These are phyloP conservation scores for Kryptolebias ocellatus DNA, from an alignment of 2,797 vertebrate genomes.

Conservation along the genomic window DNA sequence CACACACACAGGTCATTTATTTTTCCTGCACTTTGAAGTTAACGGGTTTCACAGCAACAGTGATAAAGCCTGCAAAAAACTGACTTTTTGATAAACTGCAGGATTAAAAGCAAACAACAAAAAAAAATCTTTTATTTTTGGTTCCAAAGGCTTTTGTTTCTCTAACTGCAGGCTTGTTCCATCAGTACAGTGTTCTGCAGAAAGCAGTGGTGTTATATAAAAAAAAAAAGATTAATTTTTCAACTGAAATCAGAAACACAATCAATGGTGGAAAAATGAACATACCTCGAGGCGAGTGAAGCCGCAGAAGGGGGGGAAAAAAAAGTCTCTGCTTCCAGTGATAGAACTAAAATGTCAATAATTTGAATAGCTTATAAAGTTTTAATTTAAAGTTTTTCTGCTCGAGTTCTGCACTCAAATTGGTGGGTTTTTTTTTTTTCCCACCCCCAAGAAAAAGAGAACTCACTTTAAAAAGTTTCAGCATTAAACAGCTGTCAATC, in stretches of 20 bases:
- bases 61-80: conserved; percentile 47
- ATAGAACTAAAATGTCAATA: conserved; percentile 6
- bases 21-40: conserved; percentile 19
- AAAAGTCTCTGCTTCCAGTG: background rate
- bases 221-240: conserved; percentile 17
- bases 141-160: conserved; percentile 27
- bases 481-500: conserved; percentile 48
- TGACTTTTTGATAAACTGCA: conserved; percentile 15
- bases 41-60: conserved; percentile 25
- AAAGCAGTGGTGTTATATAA: background rate
- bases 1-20: conserved; percentile 58
- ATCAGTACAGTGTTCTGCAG: conserved; percentile 12
- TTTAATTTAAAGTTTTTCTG: conserved; percentile 14
- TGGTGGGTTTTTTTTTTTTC: background rate
- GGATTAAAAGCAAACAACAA: conserved; percentile 7
- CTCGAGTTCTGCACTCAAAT: conserved; percentile 4
- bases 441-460: background rate
- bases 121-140: conserved; percentile 25
- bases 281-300: background rate
- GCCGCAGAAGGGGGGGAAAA: too few relatives aligned
- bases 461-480: conserved; percentile 21
- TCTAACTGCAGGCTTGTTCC: conserved; percentile 33
- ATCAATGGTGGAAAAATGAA: background rate
- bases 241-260: background rate
- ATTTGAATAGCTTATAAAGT: background rate